A percentile compares a stretch with the other conserved stretches of the same genome.
Evolutionary conservation across 2,113 vertebrate species (phyloP).

Genomic region (Xiphophorus couchianus): DNA sequence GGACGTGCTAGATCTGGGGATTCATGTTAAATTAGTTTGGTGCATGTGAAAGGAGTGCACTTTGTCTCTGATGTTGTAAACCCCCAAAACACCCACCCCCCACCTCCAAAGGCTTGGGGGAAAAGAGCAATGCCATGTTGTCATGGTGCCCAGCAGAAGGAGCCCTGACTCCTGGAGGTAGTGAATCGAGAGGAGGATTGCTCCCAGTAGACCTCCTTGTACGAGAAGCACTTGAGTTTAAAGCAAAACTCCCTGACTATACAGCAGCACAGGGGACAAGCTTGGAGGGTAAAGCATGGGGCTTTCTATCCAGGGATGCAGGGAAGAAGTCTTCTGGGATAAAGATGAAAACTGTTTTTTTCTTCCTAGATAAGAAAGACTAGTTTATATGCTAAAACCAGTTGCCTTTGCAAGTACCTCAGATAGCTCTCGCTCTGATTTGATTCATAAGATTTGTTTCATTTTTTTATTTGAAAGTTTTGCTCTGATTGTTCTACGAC

Average conservation of each 20-base stretch:
- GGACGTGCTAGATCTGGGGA: conserved; percentile 36
- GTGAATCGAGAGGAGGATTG: conserved; percentile 72
- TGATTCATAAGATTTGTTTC: conserved; percentile 28
- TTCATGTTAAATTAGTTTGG: conserved; percentile 51
- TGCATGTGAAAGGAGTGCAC: conserved; percentile 50
- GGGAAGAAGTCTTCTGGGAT: conserved; percentile 38
- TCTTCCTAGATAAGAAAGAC: background rate
- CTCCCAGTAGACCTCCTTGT: conserved; percentile 61
- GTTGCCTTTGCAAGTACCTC: conserved; percentile 9
- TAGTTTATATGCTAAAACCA: background rate
- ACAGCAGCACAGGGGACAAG: conserved; percentile 20
- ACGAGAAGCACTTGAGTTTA: conserved; percentile 71
- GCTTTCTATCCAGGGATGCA: conserved; percentile 26
- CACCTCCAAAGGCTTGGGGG: conserved; percentile 36
- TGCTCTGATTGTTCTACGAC: conserved; percentile 25
- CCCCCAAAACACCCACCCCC: conserved; percentile 9
- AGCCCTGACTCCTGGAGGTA: conserved; percentile 66
- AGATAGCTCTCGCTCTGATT: background rate
- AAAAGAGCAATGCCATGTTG: conserved; percentile 70
- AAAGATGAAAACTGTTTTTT: conserved; percentile 17
- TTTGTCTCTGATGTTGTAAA: conserved; percentile 52
- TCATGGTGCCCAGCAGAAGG: conserved; percentile 71
- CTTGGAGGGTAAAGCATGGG: conserved; percentile 26
- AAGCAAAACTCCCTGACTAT: conserved; percentile 57
- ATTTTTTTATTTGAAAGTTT: conserved; percentile 21